phyloP scores from a whole-genome alignment of 1,140 invertebrate species.

The Rhizoglyphus robini region DNA sequence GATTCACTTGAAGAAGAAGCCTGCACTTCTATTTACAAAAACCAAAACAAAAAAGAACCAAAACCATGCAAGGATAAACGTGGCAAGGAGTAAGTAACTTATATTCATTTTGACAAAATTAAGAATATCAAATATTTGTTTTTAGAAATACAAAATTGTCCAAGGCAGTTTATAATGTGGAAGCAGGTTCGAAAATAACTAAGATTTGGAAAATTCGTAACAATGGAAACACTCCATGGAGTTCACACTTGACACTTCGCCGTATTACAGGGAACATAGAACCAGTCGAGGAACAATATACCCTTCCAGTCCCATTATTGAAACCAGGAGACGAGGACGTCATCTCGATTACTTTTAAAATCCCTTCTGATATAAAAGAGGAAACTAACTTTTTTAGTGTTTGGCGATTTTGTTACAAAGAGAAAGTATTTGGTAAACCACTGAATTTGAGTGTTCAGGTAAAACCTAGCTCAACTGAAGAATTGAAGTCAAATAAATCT shows the following conservation, averaged over 20 bases:
- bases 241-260: neutral
- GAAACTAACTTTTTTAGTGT: neutral
- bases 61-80: too few relatives aligned
- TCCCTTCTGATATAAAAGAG: neutral
- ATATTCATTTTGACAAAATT: too few relatives aligned
- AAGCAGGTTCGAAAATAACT: too few relatives aligned
- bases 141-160: too few relatives aligned
- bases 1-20: too few relatives aligned
- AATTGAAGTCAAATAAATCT: too few relatives aligned
- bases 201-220: constrained; percentile 9
- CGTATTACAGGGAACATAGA: neutral
- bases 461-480: neutral
- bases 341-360: neutral
- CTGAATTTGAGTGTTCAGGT: neutral
- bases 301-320: neutral
- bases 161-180: too few relatives aligned
- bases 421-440: neutral
- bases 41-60: too few relatives aligned
- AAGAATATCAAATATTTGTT: too few relatives aligned
- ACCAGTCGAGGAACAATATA: neutral
- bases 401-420: neutral
- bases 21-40: too few relatives aligned
- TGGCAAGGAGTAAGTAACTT: too few relatives aligned
- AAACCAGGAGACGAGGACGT: neutral
- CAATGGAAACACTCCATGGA: neutral